These are phyloP conservation scores for Pararge aegeria DNA, from an alignment of 1,140 invertebrate genomes.

Conservation along the genomic window DNA sequence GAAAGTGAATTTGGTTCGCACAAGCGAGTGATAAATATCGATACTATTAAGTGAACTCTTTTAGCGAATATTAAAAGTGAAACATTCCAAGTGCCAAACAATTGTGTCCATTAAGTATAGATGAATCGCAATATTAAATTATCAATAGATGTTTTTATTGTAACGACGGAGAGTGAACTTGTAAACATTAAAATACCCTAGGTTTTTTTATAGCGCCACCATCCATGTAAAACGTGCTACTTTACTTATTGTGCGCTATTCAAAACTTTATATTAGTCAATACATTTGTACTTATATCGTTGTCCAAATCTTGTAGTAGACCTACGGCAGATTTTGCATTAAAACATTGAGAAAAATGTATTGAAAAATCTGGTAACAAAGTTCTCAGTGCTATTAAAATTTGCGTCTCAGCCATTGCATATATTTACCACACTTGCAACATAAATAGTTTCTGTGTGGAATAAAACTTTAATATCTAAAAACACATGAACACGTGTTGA, in stretches of 20 bases:
- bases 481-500: slow-evolving; percentile 27
- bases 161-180: not conserved
- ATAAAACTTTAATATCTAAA: not conserved
- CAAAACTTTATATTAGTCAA: too few species aligned
- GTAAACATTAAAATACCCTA: not conserved
- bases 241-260: too few species aligned
- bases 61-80: slow-evolving; percentile 10
- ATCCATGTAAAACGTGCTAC: too few species aligned
- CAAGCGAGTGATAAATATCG: not conserved
- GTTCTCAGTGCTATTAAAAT: too few species aligned
- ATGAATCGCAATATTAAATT: slow-evolving; percentile 33
- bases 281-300: too few species aligned
- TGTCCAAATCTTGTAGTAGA: too few species aligned
- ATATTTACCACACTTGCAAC: too few species aligned
- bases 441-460: not conserved
- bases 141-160: slow-evolving; percentile 21
- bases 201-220: not conserved
- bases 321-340: too few species aligned
- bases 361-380: too few species aligned
- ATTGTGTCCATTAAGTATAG: slow-evolving; percentile 49
- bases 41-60: not conserved
- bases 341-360: too few species aligned
- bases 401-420: too few species aligned
- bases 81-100: slow-evolving; percentile 45
- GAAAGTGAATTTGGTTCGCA: not conserved